A percentile compares a stretch with the other conserved stretches of the same genome.
phyloP scores from a whole-genome alignment of 2,888 invertebrate genomes.

The Andrena bicolor region DNA sequence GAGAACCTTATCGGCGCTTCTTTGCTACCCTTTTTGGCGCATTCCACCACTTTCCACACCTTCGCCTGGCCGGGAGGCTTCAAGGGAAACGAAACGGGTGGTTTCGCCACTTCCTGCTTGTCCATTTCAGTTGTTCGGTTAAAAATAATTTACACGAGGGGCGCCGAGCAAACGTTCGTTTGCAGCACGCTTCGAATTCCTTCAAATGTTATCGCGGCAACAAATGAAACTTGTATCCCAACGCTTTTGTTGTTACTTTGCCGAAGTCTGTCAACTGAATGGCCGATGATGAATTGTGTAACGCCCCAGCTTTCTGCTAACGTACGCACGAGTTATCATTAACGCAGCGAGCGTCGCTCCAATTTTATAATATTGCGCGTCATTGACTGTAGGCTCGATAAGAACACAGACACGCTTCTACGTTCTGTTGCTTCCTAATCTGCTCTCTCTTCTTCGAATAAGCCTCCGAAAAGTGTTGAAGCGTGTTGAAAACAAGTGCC shows the following conservation, averaged over 20 bases:
- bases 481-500: background rate
- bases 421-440: background rate
- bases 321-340: slow-evolving; percentile 33
- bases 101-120: background rate
- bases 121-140: background rate
- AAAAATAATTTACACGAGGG: background rate
- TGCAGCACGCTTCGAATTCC: background rate
- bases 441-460: background rate
- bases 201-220: background rate
- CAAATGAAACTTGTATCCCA: background rate
- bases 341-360: background rate
- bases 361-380: slow-evolving; percentile 12
- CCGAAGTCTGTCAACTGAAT: slow-evolving; percentile 24
- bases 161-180: background rate
- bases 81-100: slow-evolving; percentile 23
- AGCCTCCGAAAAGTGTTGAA: background rate
- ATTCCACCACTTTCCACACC: slow-evolving; percentile 76
- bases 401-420: background rate
- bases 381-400: background rate
- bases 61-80: slow-evolving; percentile 74
- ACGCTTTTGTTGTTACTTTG: slow-evolving; percentile 19
- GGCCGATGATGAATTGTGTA: slow-evolving; percentile 26
- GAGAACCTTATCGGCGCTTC: slow-evolving; percentile 71
- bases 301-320: slow-evolving; percentile 28
- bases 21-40: slow-evolving; percentile 63